Conservation (phyloP, 1,140 invertebrate genomes). For the Saccostrea cuccullata region DNA sequence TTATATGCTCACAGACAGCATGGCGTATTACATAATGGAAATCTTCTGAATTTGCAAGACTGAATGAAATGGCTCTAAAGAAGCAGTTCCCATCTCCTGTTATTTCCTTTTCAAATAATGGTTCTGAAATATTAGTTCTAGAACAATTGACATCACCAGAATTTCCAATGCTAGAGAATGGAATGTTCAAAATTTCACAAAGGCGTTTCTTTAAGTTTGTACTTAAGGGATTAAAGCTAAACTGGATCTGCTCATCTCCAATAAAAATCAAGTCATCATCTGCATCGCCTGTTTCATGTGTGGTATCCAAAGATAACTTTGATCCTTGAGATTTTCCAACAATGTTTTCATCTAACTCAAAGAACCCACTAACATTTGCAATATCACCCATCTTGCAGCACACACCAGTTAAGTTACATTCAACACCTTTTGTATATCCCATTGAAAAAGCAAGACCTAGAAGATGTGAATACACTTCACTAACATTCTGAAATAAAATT, state of each 20-base stretch:
- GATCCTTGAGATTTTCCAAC: too few relatives aligned
- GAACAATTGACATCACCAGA: neutral
- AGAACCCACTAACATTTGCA: neutral
- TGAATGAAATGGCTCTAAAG: constrained; percentile 30
- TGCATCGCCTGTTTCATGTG: neutral
- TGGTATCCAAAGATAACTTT: too few relatives aligned
- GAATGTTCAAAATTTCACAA: neutral
- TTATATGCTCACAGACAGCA: neutral
- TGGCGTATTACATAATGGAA: neutral
- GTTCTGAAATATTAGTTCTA: neutral
- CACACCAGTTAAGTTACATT: constrained; percentile 7
- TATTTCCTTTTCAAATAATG: neutral
- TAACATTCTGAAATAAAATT: neutral
- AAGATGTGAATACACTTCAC: neutral
- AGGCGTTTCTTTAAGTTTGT: neutral
- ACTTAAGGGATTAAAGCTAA: neutral
- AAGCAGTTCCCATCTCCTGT: constrained; percentile 35
- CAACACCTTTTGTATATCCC: neutral
- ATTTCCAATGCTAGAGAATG: neutral
- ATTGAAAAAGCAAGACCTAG: neutral
- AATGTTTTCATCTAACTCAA: neutral
- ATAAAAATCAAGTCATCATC: neutral
- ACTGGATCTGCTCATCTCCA: neutral
- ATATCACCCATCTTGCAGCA: neutral
- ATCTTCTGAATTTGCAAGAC: neutral